These are phyloP conservation scores for Schrankia costaestrigalis DNA, from an alignment of 2,888 invertebrate species.

Conservation along the genomic window DNA sequence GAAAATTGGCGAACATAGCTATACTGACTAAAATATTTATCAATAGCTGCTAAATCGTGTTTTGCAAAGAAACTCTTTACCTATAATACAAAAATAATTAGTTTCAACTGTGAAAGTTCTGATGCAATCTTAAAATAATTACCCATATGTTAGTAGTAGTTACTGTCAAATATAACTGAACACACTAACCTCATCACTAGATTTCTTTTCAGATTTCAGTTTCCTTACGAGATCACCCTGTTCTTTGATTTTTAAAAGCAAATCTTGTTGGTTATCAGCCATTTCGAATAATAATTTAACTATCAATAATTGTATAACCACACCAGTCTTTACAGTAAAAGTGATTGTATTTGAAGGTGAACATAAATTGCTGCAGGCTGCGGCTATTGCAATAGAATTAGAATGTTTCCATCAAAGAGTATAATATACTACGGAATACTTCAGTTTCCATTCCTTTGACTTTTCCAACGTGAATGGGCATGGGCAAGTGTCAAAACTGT, in stretches of 20 bases:
- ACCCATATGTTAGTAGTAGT: slow-evolving; percentile 6
- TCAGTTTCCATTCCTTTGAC: no score
- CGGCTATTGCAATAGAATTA: slow-evolving; percentile 7
- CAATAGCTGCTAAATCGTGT: slow-evolving; percentile 53
- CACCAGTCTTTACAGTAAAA: slow-evolving; percentile 56
- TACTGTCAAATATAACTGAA: not conserved
- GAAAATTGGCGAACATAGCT: slow-evolving; percentile 81
- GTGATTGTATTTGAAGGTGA: slow-evolving; percentile 38
- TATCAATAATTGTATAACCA: slow-evolving; percentile 18
- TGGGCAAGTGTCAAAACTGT: no score
- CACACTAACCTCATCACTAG: slow-evolving; percentile 84
- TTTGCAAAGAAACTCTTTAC: slow-evolving; percentile 38
- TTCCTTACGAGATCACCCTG: slow-evolving; percentile 92
- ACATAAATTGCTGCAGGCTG: not conserved
- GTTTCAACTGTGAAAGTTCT: slow-evolving; percentile 25
- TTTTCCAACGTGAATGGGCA: no score
- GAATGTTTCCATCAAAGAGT: slow-evolving; percentile 58
- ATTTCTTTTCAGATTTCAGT: slow-evolving; percentile 89
- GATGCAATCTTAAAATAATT: slow-evolving; percentile 38
- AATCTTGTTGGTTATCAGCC: slow-evolving; percentile 60
- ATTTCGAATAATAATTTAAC: slow-evolving; percentile 38
- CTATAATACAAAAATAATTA: slow-evolving; percentile 49
- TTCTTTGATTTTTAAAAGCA: slow-evolving; percentile 68
- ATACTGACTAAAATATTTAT: slow-evolving; percentile 70
- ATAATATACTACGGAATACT: no score